phyloP scores from a whole-genome alignment of 1,140 invertebrate species.

The Rhynchophorus ferrugineus region DNA sequence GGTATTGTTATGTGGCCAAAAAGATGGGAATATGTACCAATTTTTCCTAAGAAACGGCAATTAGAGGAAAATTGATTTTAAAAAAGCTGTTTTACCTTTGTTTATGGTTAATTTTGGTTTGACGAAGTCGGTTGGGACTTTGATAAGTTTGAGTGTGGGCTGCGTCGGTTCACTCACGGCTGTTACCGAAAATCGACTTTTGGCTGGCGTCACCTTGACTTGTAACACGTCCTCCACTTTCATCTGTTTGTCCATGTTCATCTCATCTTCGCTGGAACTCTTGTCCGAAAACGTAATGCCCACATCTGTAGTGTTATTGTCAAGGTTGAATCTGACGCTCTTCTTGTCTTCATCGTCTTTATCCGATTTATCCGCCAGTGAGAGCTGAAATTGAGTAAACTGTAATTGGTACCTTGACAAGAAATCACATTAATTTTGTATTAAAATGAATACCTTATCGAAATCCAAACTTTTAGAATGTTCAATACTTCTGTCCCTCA shows the following conservation, averaged over 20 bases:
- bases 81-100: constrained; percentile 32
- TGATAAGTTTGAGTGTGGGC: constrained; percentile 39
- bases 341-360: constrained; percentile 61
- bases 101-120: constrained; percentile 48
- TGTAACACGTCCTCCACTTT: constrained; percentile 25
- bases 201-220: constrained; percentile 21
- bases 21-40: no score
- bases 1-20: no score
- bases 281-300: constrained; percentile 35
- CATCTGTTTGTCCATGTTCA: constrained; percentile 25
- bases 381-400: no score
- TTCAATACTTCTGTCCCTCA: constrained; percentile 51
- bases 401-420: no score
- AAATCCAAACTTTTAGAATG: constrained; percentile 34
- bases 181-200: constrained; percentile 18
- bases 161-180: constrained; percentile 12
- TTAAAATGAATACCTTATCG: constrained; percentile 35
- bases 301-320: constrained; percentile 36
- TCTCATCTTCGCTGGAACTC: constrained; percentile 35
- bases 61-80: no score
- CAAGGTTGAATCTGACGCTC: constrained; percentile 58
- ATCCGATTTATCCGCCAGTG: constrained; percentile 29
- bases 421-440: no score
- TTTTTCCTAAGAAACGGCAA: no score
- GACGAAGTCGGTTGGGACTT: constrained; percentile 48